Base-by-base conservation (phyloP, 2,797 vertebrate species). In the Moxostoma hubbsi region DNA sequence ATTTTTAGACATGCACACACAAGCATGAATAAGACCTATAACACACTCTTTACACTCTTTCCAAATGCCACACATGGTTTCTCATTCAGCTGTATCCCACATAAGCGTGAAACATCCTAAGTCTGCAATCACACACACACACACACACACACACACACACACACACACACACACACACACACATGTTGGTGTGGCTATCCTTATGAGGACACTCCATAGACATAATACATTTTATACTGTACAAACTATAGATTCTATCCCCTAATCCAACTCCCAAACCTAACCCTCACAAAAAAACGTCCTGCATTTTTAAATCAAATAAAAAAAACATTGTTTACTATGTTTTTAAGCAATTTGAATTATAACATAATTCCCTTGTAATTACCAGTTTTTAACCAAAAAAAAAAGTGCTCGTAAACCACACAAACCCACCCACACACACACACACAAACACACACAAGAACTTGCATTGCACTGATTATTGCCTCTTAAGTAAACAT, bases 1-100 rank as follows among this genome's bases (percentile, higher is more conserved):
- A 62, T 74, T 47, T 46, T 43, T 67, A 79, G 59, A 73, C 68
- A 49, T 57, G 46, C 51, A 57, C 68, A 49, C 59, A 65, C 8
- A 64, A n/a, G n/a, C n/a, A n/a, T n/a, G n/a, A n/a, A n/a, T 57
- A 72, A 47, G 7, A 63, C 58, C 50, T 15, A 47, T 15, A 43
- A 55, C 63, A 68, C 63, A 13, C 63, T 67, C 54, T 0, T 64
- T 59, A 68, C 75, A 58, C 65, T 77, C 75, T 68, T 65, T 69
- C 13, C 65, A 77, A 71, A 71, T 63, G 49, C 50, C 76, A 64
- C 66, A 70, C 66, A 24, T 55, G 50, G 76, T 78, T 78, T 70
- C 59, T 78, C 67, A 78, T 78, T 78, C 67, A 78, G 67, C 24
- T 68, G 47, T 10, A 0, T 43, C 75, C 65, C 55, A 69, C 36